Base-by-base conservation (phyloP, 2,113 vertebrate species). In the Eublepharis macularius region DNA sequence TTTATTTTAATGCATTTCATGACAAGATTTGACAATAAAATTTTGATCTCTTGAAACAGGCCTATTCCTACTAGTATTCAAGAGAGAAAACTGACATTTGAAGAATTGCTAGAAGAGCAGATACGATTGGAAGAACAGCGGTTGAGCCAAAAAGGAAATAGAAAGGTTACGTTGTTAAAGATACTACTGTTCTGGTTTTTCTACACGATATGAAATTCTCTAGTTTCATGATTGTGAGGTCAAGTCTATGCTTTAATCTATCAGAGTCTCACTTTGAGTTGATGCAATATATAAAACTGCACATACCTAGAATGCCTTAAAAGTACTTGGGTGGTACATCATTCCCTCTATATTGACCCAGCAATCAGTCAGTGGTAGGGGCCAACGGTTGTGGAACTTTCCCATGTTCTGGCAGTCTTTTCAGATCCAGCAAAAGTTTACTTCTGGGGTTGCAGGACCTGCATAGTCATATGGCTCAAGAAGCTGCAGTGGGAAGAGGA, bases 41-140 rank as follows among this genome's bases (percentile, higher is more conserved):
- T 81, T 81, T 89, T 41, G 47, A 34, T 85, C 13, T 83, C 78
- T 81, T 57, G 74, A 83, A 86, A 88, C 76, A 99, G 98, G 87
- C 98, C 98, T 5, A 98, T 99, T 90, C 97, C 95, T 92, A 94
- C 96, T 81, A 94, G 93, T 1, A 90, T 97, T 36, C 95, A 95
- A 60, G 96, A 96, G 86, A 97, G 93, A 91, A 98, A 96, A 90
- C 95, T 96, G 92, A 98, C 98, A 0, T 99, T 98, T 96, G 98
- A 99, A 94, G 98, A 99, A 87, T 96, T 98, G 72, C 88, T 99
- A 77, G 98, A 99, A 94, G 98, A 99, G 92, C 97, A 99, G 88
- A 97, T 99, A 90, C 95, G 34, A 76, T 80, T 98, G 73, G 98
- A 99, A 95, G 96, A 98, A 88, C 96, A 97, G 94, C 96, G 96